Evolutionary conservation across 2,797 vertebrate species (phyloP).

Genomic region (Artibeus jamaicensis): DNA sequence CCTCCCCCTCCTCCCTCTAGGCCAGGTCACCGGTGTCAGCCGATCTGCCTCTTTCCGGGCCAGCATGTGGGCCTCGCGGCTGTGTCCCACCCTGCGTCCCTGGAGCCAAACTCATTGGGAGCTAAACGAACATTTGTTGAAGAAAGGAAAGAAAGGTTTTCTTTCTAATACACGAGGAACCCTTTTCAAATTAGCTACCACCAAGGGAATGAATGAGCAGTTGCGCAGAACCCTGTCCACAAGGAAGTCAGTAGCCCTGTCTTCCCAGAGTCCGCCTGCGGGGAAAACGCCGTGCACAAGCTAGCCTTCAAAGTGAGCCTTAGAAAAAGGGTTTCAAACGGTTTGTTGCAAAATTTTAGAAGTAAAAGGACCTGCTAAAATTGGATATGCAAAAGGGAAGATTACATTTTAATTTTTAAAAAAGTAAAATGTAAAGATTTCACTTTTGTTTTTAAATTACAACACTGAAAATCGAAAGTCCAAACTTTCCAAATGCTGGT

Average conservation of each 20-base stretch:
- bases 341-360: background rate
- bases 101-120: background rate
- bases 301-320: background rate
- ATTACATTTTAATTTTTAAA: background rate
- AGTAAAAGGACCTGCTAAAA: constrained; percentile 11
- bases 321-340: background rate
- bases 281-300: background rate
- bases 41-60: background rate
- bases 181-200: background rate
- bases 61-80: background rate
- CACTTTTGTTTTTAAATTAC: background rate
- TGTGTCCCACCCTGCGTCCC: background rate
- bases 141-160: background rate
- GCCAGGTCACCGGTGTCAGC: background rate
- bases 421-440: background rate
- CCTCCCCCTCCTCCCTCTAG: background rate
- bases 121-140: background rate
- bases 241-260: background rate
- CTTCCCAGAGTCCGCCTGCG: background rate
- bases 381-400: background rate
- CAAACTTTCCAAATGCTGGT: background rate
- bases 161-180: background rate
- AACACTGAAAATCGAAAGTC: background rate
- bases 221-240: background rate
- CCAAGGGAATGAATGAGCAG: background rate